Base-by-base conservation (phyloP, 2,888 invertebrate species). In the Mellilla xanthometata region DNA sequence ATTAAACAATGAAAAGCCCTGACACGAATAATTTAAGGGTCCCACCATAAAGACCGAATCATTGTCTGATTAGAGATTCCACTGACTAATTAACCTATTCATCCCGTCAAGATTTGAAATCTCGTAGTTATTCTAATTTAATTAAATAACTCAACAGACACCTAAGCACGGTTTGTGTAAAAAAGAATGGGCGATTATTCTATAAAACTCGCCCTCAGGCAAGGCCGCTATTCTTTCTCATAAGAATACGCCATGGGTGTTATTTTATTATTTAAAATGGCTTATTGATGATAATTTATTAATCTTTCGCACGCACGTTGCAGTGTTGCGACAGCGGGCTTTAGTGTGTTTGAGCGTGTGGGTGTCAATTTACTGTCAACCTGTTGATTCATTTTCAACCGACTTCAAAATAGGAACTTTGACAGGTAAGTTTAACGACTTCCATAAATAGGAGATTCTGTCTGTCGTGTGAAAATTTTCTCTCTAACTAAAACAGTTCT, bases 291-390 rank as follows among this genome's bases (percentile, higher is more conserved):
- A 40, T 44, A 44, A 29, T 38, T 38, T 24, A 41, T 28, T 38
- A 39, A 41, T 44, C 13, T 44, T 50, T 50, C 49, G 39, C 41
- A 45, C 41, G 41, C 41, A 40, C 5, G 6, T n/a, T n/a, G 34
- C 15, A 40, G 12, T 22, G 27, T 44, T 45, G 15, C 36, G 13
- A 10, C 19, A 41, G 28, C 7, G 0, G 6, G n/a, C 8, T 33
- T 12, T 19, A 15, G n/a, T 33, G 45, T 26, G 3, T 23, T 26
- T 19, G 45, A 11, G 19, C 12, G 23, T 7, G 15, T 28, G 6
- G 15, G 15, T 19, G 15, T 19, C 15, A 6, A n/a, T n/a, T n/a
- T n/a, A n/a, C n/a, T n/a, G n/a, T n/a, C n/a, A n/a, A n/a, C n/a
- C n/a, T n/a, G n/a, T n/a, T n/a, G n/a, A n/a, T n/a, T n/a, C n/a